Evolutionary conservation across 2,888 invertebrate species (phyloP), one percentile per base, ranked within the genome.

Genomic region (Mythimna vitellina): DNA sequence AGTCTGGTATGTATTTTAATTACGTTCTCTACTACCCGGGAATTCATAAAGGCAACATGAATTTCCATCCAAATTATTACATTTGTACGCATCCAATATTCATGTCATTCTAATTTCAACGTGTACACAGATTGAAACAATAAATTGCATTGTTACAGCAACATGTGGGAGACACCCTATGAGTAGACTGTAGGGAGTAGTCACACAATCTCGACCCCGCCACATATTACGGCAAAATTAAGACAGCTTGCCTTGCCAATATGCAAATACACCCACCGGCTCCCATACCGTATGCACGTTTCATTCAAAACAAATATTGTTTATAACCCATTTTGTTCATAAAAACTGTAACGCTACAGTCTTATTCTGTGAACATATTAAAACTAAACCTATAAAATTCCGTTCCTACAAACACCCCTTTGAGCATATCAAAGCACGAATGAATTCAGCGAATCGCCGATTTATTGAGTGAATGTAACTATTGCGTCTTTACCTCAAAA

Each of bases 191-290:
- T 53, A 53, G 72, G 67, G 70, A 81, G 82, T 77, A 83, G 80
- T 81, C 80, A 78, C 76, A 76, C 85, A 85, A 86, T 84, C 87
- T 86, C 89, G 85, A 89, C 87, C 90, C 92, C 84, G 77, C 82
- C 86, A 88, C 92, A 90, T 90, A 92, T 94, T 94, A 94, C 91
- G 89, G 80, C 87, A 84, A 94, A 95, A 96, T 95, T 95, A 95
- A 95, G 96, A 95, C 94, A 94, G 94, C 93, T 93, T 93, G 93
- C 91, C 90, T 90, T 89, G 89, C 93, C 92, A 93, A 94, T 94
- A 96, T 96, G 96, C 95, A 95, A 95, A 95, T 95, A 81, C 73
- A 70, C 20, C 72, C 73, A 73, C 74, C 66, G 82, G 80, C 84
- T 85, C 85, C 85, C 87, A 85, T 73, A 57, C 67, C 65, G 65